A percentile compares a stretch with the other conserved stretches of the same genome.
These are phyloP conservation scores for Cavia aperea DNA, from an alignment of 2,113 vertebrate species.

Conservation along the genomic window DNA sequence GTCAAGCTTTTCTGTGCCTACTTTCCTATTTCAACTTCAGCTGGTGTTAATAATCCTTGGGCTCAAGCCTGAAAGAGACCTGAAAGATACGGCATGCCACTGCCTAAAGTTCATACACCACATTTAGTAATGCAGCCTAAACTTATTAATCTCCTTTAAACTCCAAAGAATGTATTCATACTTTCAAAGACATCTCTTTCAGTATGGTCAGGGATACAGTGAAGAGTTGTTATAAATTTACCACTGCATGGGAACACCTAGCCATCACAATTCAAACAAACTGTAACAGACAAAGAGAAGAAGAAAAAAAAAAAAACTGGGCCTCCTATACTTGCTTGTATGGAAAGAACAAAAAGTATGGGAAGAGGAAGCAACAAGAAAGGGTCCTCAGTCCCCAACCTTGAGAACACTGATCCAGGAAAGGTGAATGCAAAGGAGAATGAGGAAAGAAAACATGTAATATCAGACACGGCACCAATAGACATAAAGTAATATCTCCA, in stretches of 20 bases:
- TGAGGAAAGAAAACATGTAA: too few relatives aligned
- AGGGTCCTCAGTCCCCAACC: too few relatives aligned
- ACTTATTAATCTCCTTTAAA: not conserved
- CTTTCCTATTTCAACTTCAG: not conserved
- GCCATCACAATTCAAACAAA: too few relatives aligned
- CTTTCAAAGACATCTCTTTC: not conserved
- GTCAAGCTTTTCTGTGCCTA: not conserved
- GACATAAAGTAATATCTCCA: too few relatives aligned
- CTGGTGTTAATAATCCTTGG: not conserved
- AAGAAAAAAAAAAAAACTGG: too few relatives aligned
- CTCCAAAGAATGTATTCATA: not conserved
- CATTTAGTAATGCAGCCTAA: not conserved
- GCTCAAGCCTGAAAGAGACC: not conserved
- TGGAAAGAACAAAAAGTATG: too few relatives aligned
- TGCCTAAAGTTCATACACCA: not conserved
- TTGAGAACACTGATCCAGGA: too few relatives aligned
- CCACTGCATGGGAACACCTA: not conserved
- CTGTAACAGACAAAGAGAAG: too few relatives aligned
- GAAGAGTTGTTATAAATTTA: not conserved
- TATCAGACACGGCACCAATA: too few relatives aligned
- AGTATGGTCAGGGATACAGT: not conserved
- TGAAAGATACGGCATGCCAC: not conserved
- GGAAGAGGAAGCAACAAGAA: too few relatives aligned
- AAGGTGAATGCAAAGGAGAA: too few relatives aligned
- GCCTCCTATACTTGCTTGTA: too few relatives aligned